Evolutionary conservation across 2,888 invertebrate genomes (phyloP), one percentile per base, ranked within the genome.

Genomic region (Steromphala cineraria): DNA sequence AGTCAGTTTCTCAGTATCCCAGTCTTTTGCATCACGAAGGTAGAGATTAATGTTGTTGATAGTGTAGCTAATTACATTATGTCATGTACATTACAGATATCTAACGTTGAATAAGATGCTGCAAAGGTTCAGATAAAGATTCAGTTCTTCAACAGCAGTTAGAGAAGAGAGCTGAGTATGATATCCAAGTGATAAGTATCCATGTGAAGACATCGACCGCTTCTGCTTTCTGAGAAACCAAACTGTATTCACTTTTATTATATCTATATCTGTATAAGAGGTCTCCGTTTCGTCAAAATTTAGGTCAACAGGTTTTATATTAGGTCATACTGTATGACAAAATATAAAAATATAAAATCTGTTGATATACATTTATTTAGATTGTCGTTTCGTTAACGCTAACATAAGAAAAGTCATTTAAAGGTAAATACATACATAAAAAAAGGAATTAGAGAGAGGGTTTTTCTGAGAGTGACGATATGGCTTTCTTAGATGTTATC

Each of bases 1-100:
- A 62, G 28, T 62, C 62, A 62, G 28, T 62, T 28, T 24, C 62
- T 28, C 28, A 62, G 62, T 13, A 24, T 62, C 62, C 28, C 24
- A 62, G 62, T 62, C 28, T 24, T 62, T 21, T 62, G 24, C 28
- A 28, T 21, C 8, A n/a, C 15, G 62, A 62, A 21, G 24, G 62
- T 62, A 62, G 28, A 62, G 62, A 62, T 62, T 28, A 62, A 62
- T 21, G 62, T 62, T 62, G 62, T 62, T 62, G 62, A 62, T 62
- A 62, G 62, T 28, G 62, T 10, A 28, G 62, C 13, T 62, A 28
- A 62, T 62, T 62, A 17, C 62, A 62, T 24, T 28, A 10, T 15
- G 28, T 13, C 62, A 28, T 62, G 62, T 62, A 62, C 28, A 62
- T 62, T 62, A 28, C 62, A 62, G 62, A 28, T 62, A 62, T 28